Evolutionary conservation across 2,888 invertebrate species (phyloP).

Genomic region (Zelleria hepariella): DNA sequence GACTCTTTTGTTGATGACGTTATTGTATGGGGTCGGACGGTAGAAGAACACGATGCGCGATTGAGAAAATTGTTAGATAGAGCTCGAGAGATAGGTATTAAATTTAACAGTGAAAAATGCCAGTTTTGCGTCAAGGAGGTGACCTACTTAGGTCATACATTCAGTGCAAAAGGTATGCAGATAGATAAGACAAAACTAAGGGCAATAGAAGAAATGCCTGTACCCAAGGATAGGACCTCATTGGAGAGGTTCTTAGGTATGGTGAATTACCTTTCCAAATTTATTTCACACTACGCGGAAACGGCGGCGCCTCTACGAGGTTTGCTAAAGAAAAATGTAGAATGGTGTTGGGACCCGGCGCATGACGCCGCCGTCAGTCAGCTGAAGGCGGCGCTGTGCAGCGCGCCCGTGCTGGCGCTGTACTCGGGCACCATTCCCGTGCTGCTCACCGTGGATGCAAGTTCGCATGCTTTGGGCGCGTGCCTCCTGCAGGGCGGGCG

Average conservation of each 20-base stretch:
- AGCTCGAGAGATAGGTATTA: slow-evolving; percentile 13
- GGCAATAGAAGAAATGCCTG: no score
- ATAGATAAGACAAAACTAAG: no score
- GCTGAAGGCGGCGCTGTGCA: slow-evolving; percentile 7
- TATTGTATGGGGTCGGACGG: slow-evolving; percentile 14
- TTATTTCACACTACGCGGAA: slow-evolving; percentile 12
- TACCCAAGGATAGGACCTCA: no score
- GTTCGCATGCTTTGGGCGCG: slow-evolving; percentile 11
- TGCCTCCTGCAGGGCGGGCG: no score
- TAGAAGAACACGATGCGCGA: slow-evolving; percentile 14
- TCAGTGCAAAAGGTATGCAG: no score
- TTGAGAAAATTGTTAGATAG: slow-evolving; percentile 12
- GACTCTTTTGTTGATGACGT: slow-evolving; percentile 14
- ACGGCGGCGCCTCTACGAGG: slow-evolving; percentile 2
- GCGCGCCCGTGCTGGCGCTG: slow-evolving; percentile 15
- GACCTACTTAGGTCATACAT: no score
- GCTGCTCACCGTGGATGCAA: slow-evolving; percentile 19
- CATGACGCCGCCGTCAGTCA: slow-evolving; percentile 3
- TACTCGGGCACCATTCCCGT: slow-evolving; percentile 9
- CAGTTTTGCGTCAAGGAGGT: no score
- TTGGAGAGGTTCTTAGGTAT: slow-evolving; percentile 16
- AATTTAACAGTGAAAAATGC: slow-evolving; percentile 17
- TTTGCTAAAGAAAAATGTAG: slow-evolving; percentile 10
- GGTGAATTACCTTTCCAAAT: slow-evolving; percentile 13
- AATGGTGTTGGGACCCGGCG: slow-evolving; percentile 12